phyloP scores from a whole-genome alignment of 1,140 invertebrate genomes.

The Calliopsis andreniformis region DNA sequence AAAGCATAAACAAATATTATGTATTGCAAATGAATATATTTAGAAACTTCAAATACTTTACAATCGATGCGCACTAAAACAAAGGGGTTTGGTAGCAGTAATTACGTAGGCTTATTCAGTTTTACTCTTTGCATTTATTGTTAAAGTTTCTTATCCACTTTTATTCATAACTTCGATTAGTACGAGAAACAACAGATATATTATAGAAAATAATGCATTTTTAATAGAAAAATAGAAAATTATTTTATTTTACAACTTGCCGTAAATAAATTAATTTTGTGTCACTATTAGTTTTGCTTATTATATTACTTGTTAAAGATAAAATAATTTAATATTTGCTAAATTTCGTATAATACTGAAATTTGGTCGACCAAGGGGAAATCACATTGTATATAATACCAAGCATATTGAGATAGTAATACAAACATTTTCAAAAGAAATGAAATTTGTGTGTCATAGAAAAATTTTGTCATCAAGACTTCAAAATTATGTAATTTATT shows the following conservation, averaged over 20 bases:
- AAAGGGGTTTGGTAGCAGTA: background rate
- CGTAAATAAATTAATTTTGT: too few relatives aligned
- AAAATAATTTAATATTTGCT: too few relatives aligned
- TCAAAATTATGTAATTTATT: too few relatives aligned
- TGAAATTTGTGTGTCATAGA: slow-evolving; percentile 18
- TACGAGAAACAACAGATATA: background rate
- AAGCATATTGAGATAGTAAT: too few relatives aligned
- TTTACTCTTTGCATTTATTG: slow-evolving; percentile 21
- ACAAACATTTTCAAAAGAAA: background rate
- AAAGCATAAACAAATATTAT: slow-evolving; percentile 9
- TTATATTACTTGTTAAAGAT: background rate
- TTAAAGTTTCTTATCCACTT: background rate
- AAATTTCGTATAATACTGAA: background rate
- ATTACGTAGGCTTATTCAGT: background rate
- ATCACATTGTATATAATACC: too few relatives aligned
- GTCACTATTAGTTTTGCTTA: too few relatives aligned
- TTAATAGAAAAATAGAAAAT: slow-evolving; percentile 13
- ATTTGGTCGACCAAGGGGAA: too few relatives aligned
- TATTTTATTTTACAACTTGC: slow-evolving; percentile 13
- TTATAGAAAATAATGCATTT: background rate
- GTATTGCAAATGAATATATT: slow-evolving; percentile 4
- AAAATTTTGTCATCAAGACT: too few relatives aligned
- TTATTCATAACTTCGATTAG: background rate
- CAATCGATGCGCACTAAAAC: background rate
- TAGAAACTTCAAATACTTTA: background rate